Conservation (phyloP, 2,113 vertebrate species). For the Xyrauchen texanus region DNA sequence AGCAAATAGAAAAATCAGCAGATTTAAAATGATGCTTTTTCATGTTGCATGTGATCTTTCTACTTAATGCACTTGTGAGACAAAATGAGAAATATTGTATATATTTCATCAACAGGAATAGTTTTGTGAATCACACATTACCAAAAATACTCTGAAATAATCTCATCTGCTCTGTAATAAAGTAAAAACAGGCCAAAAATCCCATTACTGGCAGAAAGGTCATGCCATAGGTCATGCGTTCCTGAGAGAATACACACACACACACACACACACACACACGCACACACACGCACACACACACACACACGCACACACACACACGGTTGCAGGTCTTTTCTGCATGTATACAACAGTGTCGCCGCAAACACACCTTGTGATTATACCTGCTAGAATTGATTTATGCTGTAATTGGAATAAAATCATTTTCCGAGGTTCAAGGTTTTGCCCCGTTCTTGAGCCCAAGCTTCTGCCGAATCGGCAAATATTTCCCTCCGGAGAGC, state of each 20-base stretch:
- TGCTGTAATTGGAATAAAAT: slow-evolving; percentile 46
- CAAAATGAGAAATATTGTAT: too few relatives aligned
- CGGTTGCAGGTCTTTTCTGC: too few relatives aligned
- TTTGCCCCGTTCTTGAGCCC: not conserved
- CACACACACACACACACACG: slow-evolving; percentile 3
- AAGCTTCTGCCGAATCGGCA: slow-evolving; percentile 32
- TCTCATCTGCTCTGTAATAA: not conserved
- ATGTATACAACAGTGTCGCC: not conserved
- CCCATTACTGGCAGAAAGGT: slow-evolving; percentile 68
- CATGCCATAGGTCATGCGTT: slow-evolving; percentile 44
- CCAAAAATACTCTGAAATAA: too few relatives aligned
- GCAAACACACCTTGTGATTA: slow-evolving; percentile 33
- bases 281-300: slow-evolving; percentile 35
- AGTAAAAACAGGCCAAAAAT: slow-evolving; percentile 59
- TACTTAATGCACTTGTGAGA: too few relatives aligned
- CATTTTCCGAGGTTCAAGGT: slow-evolving; percentile 23
- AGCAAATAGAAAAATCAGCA: too few relatives aligned
- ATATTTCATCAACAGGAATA: too few relatives aligned
- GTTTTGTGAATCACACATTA: too few relatives aligned
- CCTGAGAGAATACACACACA: slow-evolving; percentile 51
- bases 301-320: slow-evolving; percentile 48
- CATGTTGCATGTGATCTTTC: too few relatives aligned
- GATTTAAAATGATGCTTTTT: too few relatives aligned
- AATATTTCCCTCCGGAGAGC: slow-evolving; percentile 30
- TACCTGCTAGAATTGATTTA: slow-evolving; percentile 49